Evolutionary conservation across 2,113 vertebrate species (phyloP), one percentile per base, ranked within the genome.

Genomic region (Indicator maculatus): DNA sequence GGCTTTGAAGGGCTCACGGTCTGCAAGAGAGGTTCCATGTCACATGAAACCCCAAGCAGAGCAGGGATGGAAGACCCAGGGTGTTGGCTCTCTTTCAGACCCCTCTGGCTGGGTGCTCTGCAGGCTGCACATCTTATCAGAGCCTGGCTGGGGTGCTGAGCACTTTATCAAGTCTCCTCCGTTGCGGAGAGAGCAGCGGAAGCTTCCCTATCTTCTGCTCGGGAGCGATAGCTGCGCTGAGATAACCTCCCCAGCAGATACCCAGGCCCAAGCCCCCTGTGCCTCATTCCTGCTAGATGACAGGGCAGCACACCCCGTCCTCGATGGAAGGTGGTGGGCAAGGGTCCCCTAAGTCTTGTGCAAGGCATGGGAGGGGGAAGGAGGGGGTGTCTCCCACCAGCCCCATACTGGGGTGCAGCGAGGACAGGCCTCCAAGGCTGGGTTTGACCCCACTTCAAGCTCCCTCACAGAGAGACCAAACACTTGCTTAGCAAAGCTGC

Each of bases 401-500:
- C 11, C 55, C 56, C 3, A 0, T 8, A 31, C 0, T 7, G 81
- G 75, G 61, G 41, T 17, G 44, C 74, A 6, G 23, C 23, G 17
- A 38, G 59, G 73, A 77, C 39, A 45, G 21, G 21, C 33, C 47
- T 19, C 38, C 0, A 2, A 44, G 16, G n/a, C 66, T 75, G 87
- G 31, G 8, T 24, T 12, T 88, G 56, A 66, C 64, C 69, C 58
- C 1, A 0, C 41, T 93, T 74, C 83, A 23, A 64, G 50, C 71
- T 78, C 36, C 0, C 26, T 90, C n/a, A 2, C 61, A 3, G 5
- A 1, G 44, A 80, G 74, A 77, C 83, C 30, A 6, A 94, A 55
- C 90, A 73, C 88, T 91, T 85, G 86, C 82, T 79, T 52, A 94
- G 89, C 83, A 81, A 80, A 88, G 88, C 90, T 73, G 82, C 88